phyloP scores from a whole-genome alignment of 2,797 vertebrate genomes.

The Macrochelys suwanniensis region DNA sequence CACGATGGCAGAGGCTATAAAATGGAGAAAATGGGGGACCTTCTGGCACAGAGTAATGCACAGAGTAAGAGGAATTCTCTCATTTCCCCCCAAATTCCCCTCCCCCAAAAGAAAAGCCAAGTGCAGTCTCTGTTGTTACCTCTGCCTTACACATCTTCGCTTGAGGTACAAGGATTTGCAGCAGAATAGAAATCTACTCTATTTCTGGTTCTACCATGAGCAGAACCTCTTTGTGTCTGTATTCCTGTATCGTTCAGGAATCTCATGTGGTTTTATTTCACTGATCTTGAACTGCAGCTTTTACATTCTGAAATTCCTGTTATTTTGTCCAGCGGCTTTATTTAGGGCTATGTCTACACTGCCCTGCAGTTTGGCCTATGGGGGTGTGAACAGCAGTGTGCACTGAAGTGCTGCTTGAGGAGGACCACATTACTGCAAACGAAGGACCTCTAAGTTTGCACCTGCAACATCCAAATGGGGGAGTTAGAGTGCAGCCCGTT shows the following conservation, averaged over 20 bases:
- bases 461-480: neutral
- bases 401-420: too few relatives aligned
- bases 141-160: fast-evolving
- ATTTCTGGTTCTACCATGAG: neutral
- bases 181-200: neutral
- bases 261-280: neutral
- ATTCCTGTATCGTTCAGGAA: neutral
- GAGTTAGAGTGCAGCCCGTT: neutral
- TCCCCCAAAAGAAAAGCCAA: neutral
- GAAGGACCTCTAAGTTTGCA: neutral
- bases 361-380: neutral
- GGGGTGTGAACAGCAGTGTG: too few relatives aligned
- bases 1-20: neutral
- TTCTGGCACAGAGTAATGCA: neutral
- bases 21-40: neutral
- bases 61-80: neutral
- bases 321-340: neutral
- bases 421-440: neutral
- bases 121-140: neutral
- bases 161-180: neutral
- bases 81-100: neutral
- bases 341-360: neutral
- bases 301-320: neutral
- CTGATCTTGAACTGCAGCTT: neutral
- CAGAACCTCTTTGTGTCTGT: neutral